phyloP scores from a whole-genome alignment of 2,113 vertebrate species.

The Platanista minor region DNA sequence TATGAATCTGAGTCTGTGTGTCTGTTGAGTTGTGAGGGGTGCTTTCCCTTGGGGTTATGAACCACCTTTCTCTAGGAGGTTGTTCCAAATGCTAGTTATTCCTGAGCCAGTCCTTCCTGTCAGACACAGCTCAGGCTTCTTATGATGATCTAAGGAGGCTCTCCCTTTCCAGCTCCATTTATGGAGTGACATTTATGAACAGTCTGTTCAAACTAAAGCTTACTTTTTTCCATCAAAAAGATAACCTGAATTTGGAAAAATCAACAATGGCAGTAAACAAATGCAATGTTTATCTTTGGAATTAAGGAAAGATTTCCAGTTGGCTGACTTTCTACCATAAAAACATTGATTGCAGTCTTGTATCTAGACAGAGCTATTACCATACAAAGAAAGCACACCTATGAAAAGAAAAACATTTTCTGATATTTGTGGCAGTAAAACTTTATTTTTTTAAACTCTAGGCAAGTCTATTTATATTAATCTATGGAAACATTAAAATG shows the following conservation, averaged over 20 bases:
- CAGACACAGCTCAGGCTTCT: background rate
- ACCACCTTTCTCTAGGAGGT: background rate
- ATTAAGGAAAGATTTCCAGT: conserved; percentile 81
- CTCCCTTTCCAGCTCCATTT: background rate
- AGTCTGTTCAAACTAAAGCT: background rate
- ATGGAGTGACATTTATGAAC: conserved; percentile 5
- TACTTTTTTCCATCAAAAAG: conserved; percentile 23
- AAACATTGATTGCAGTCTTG: conserved; percentile 69
- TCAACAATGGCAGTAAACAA: conserved; percentile 72
- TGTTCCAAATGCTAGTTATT: background rate
- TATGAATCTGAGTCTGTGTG: background rate
- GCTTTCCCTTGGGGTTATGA: background rate
- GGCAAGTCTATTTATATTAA: background rate
- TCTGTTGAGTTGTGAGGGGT: background rate
- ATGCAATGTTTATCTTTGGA: conserved; percentile 74
- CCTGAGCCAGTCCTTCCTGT: background rate
- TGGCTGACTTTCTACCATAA: conserved; percentile 73
- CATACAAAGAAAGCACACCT: conserved; percentile 66
- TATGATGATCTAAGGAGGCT: background rate
- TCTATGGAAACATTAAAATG: background rate
- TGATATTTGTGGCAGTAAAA: background rate
- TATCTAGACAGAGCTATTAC: conserved; percentile 46
- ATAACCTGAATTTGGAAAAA: conserved; percentile 69
- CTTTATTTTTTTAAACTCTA: background rate
- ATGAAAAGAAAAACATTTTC: conserved; percentile 38